phyloP scores from a whole-genome alignment of 1,140 invertebrate species.

The Nebria ingens region DNA sequence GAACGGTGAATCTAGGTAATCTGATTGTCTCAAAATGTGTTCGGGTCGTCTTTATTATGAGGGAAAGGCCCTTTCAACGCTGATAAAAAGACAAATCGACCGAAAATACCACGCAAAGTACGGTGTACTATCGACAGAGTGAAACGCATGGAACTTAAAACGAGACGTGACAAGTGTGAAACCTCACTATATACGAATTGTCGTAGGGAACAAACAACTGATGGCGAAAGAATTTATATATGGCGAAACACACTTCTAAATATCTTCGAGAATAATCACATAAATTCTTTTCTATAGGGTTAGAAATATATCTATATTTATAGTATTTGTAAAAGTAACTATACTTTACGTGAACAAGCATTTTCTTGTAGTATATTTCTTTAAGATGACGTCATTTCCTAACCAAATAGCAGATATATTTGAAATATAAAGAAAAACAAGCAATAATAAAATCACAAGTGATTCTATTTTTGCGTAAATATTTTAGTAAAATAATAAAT shows the following conservation, averaged over 20 bases:
- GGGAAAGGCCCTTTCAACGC: not conserved
- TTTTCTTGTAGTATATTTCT: too few relatives aligned
- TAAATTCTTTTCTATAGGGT: not conserved
- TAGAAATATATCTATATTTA: too few relatives aligned
- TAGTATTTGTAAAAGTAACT: too few relatives aligned
- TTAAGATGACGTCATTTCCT: too few relatives aligned
- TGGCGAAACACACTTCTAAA: not conserved
- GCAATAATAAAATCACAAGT: too few relatives aligned
- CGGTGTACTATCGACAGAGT: not conserved
- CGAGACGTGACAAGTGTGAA: not conserved
- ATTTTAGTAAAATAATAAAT: not conserved
- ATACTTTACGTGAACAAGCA: too few relatives aligned
- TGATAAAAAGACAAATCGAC: slow-evolving; percentile 9
- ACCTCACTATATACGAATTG: too few relatives aligned
- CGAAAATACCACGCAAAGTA: not conserved
- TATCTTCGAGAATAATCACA: not conserved
- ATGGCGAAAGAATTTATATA: not conserved
- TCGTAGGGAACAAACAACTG: not conserved
- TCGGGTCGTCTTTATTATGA: slow-evolving; percentile 1
- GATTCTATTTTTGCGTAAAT: too few relatives aligned
- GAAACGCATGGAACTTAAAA: not conserved
- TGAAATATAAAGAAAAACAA: too few relatives aligned
- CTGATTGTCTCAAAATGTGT: slow-evolving; percentile 3
- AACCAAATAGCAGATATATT: too few relatives aligned
- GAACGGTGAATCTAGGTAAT: not conserved